phyloP scores from a whole-genome alignment of 2,113 vertebrate genomes.

The Isurus oxyrinchus region DNA sequence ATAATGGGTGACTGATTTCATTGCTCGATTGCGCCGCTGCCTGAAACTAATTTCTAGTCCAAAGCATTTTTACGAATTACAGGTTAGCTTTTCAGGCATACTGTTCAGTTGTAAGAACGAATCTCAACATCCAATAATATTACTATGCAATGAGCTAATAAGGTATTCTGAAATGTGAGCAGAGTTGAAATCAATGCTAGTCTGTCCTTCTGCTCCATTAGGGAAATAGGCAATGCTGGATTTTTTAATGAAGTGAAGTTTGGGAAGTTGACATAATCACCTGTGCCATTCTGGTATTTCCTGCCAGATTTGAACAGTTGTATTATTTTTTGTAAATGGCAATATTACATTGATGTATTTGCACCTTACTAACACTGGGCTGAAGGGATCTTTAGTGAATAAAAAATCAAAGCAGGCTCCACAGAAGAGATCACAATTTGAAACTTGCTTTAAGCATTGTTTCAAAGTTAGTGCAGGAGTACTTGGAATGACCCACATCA shows the following conservation, averaged over 20 bases:
- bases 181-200: not conserved
- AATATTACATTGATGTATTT: not conserved
- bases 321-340: not conserved
- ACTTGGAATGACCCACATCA: not conserved
- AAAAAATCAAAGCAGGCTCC: not conserved
- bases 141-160: not conserved
- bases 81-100: not conserved
- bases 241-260: not conserved
- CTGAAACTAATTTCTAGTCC: too few species aligned
- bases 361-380: not conserved
- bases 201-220: not conserved
- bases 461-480: constrained; percentile 7
- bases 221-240: not conserved
- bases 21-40: too few species aligned
- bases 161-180: not conserved
- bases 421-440: not conserved
- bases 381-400: not conserved
- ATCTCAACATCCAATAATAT: not conserved
- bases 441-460: not conserved
- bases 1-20: too few species aligned
- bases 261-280: not conserved
- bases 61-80: not conserved
- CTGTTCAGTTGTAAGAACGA: not conserved
- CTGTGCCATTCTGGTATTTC: not conserved
- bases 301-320: not conserved